Base-by-base conservation (phyloP, 2,888 invertebrate species). In the Caradrina kadenii region DNA sequence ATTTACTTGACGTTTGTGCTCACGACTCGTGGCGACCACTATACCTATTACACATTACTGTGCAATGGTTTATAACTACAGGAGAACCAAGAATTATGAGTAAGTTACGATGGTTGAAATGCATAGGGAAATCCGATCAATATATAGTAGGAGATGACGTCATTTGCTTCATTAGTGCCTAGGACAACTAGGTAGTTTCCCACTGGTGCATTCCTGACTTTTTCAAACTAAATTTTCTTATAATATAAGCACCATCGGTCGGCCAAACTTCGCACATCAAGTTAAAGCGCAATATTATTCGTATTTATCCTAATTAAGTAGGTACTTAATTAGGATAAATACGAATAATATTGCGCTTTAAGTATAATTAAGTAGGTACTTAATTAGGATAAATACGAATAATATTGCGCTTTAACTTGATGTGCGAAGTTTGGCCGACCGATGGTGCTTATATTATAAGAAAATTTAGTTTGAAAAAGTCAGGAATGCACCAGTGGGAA, bases 61-160 rank as follows among this genome's bases (percentile, higher is more conserved):
- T 31, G 31, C 17, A 31, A 26, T 26, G 2, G 26, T 26, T 26
- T 26, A 31, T 35, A 35, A 7, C 13, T 39, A 11, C 39, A 11
- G 48, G 21, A 64, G n/a, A 48, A 60, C 21, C 2, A 2, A 39
- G 39, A 39, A 39, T 21, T 35, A 13, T 22, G 48, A 48, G 31
- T 49, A 21, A 42, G 21, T 63, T 2, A 13, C 2, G 50, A 10
- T 42, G 13, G n/a, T 21, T 53, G 45, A 2, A 67, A n/a, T 53
- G n/a, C 15, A 66, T 35, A 35, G 55, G 54, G 22, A 73, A 70
- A 39, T 35, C 31, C 31, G 10, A 49, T 19, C 17, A 11, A 39
- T 35, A 17, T 15, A 3, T n/a, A 21, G 39, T 11, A 50, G 21
- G 13, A 21, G n/a, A 68, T 39, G 49, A 66, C 50, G 42, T 56